A percentile compares a stretch with the other conserved stretches of the same genome.
phyloP scores from a whole-genome alignment of 2,797 vertebrate species.

The Moxostoma hubbsi region DNA sequence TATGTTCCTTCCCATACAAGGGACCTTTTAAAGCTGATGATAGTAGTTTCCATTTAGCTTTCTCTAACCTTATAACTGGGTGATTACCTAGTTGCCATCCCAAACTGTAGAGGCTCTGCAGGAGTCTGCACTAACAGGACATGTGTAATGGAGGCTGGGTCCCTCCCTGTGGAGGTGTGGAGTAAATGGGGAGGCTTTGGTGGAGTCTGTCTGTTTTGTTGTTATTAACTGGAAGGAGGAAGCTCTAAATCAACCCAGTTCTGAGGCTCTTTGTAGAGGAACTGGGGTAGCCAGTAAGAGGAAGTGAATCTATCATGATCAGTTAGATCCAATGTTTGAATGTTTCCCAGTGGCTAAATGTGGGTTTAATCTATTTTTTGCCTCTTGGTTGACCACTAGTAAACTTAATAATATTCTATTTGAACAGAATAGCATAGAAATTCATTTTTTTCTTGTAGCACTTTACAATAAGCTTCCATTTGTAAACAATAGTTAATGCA shows the following conservation, averaged over 20 bases:
- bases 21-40: slow-evolving; percentile 13
- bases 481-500: too few relatives aligned
- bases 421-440: slow-evolving; percentile 4
- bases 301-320: slow-evolving; percentile 76
- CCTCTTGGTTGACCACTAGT: not conserved
- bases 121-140: slow-evolving; percentile 73
- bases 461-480: too few relatives aligned
- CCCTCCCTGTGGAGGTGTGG: slow-evolving; percentile 61
- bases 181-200: slow-evolving; percentile 65
- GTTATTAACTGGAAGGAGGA: slow-evolving; percentile 69
- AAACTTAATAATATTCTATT: not conserved
- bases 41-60: slow-evolving; percentile 1
- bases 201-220: slow-evolving; percentile 68
- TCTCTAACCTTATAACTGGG: not conserved
- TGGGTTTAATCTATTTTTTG: not conserved
- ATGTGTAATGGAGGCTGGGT: slow-evolving; percentile 59
- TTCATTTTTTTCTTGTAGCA: too few relatives aligned
- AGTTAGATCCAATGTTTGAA: slow-evolving; percentile 70
- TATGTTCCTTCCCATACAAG: not conserved
- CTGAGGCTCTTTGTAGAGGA: slow-evolving; percentile 65
- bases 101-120: slow-evolving; percentile 64
- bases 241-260: slow-evolving; percentile 77
- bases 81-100: slow-evolving; percentile 15
- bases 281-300: slow-evolving; percentile 70
- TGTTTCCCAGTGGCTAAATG: slow-evolving; percentile 30